These are phyloP conservation scores for Drosophila subobscura DNA, from an alignment of 1,140 invertebrate species.

Conservation along the genomic window DNA sequence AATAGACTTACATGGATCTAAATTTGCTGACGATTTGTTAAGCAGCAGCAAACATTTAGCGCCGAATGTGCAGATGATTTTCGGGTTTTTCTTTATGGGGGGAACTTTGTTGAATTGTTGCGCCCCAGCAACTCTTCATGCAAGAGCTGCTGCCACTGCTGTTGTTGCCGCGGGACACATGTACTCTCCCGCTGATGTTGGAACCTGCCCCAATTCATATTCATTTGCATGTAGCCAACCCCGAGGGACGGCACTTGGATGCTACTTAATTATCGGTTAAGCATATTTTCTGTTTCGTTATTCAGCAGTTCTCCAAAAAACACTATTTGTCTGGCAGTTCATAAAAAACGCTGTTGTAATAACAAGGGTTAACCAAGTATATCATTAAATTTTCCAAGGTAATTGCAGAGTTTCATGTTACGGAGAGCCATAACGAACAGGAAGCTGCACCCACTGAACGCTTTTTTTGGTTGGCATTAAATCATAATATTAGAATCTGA, in stretches of 20 bases:
- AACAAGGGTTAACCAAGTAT: conserved; percentile 37
- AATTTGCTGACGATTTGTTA: conserved; percentile 59
- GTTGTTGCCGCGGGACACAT: conserved; percentile 17
- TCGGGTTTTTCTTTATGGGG: conserved; percentile 40
- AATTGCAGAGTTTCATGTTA: conserved; percentile 34
- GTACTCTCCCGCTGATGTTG: conserved; percentile 8
- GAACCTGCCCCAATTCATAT: conserved; percentile 35
- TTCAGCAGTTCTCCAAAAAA: conserved; percentile 39
- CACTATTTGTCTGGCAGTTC: conserved; percentile 25
- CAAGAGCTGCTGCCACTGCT: conserved; percentile 34
- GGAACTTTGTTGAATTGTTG: conserved; percentile 33
- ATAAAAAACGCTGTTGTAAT: conserved; percentile 40
- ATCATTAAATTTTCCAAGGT: conserved; percentile 40
- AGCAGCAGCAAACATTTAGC: conserved; percentile 54
- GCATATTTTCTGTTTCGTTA: conserved; percentile 40
- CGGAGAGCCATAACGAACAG: conserved; percentile 36
- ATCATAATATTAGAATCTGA: conserved; percentile 11
- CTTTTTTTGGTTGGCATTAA: conserved; percentile 2
- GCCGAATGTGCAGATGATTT: conserved; percentile 53
- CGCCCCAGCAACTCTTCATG: conserved; percentile 57
- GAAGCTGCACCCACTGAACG: conserved; percentile 36
- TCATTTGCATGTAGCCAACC: conserved; percentile 33
- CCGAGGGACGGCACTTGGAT: conserved; percentile 13
- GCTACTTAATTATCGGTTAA: conserved; percentile 62
- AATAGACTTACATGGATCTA: conserved; percentile 42